Conservation (phyloP, 1,140 invertebrate genomes). For the Argopecten irradians region DNA sequence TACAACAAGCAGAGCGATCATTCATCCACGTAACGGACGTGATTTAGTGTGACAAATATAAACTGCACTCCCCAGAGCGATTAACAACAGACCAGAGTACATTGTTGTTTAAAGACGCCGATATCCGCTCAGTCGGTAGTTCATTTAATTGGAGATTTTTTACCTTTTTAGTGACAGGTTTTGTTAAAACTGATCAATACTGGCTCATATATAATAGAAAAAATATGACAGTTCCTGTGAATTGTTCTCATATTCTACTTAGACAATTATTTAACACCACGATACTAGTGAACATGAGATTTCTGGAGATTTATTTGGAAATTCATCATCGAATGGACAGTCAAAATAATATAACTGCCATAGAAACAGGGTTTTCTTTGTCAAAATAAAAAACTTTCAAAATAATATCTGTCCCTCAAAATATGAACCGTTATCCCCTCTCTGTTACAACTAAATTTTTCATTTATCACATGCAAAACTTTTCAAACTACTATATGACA, state of each 20-base stretch:
- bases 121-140: neutral
- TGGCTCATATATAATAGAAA: neutral
- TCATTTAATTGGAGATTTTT: neutral
- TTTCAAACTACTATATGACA: no score
- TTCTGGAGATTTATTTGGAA: neutral
- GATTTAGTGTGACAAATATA: constrained; percentile 15
- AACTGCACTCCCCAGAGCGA: neutral
- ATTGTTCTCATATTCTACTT: neutral
- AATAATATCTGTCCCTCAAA: no score
- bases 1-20: neutral
- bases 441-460: no score
- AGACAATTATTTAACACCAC: neutral
- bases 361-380: no score
- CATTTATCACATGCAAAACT: no score
- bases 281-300: neutral
- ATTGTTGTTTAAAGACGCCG: neutral
- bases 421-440: no score
- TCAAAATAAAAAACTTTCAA: no score
- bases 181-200: neutral
- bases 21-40: neutral
- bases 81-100: neutral
- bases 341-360: no score
- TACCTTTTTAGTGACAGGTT: neutral
- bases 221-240: neutral
- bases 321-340: no score